Conservation (phyloP, 1,140 invertebrate genomes). For the Caenorhabditis latens region DNA sequence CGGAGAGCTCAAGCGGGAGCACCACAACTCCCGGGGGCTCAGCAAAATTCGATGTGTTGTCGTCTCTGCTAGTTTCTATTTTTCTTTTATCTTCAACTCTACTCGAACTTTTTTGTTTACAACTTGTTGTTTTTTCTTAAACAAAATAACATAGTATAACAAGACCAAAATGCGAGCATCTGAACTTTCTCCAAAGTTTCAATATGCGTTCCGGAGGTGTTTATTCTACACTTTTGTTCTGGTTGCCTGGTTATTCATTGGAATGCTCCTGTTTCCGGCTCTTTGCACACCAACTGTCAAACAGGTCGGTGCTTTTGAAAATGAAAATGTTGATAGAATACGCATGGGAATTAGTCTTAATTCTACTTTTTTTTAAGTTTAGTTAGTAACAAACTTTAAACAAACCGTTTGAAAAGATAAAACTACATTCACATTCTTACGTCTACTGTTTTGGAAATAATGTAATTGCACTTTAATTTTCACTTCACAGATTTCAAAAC, state of each 20-base stretch:
- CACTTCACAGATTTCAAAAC: no score
- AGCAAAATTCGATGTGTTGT: slow-evolving; percentile 19
- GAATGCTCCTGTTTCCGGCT: slow-evolving; percentile 19
- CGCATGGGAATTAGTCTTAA: no score
- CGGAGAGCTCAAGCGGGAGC: not conserved
- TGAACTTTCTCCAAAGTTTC: slow-evolving; percentile 28
- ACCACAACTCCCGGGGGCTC: not conserved
- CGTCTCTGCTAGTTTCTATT: not conserved
- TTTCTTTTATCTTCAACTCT: not conserved
- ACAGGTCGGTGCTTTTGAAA: not conserved
- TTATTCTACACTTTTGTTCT: slow-evolving; percentile 27
- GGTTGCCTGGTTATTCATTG: slow-evolving; percentile 14
- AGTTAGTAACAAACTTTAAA: no score
- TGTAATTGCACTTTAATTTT: no score
- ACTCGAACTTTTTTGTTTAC: slow-evolving; percentile 13
- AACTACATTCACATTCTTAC: no score
- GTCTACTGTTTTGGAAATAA: no score
- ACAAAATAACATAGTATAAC: not conserved
- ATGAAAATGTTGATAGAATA: not conserved
- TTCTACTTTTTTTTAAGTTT: no score
- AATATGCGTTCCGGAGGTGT: slow-evolving; percentile 44
- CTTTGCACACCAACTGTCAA: slow-evolving; percentile 8
- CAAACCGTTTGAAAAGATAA: no score
- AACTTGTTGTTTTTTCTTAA: not conserved
- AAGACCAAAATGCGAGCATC: not conserved